A percentile compares a stretch with the other conserved stretches of the same genome.
Conservation (phyloP, 2,888 invertebrate species). For the Cynaeus angustus region DNA sequence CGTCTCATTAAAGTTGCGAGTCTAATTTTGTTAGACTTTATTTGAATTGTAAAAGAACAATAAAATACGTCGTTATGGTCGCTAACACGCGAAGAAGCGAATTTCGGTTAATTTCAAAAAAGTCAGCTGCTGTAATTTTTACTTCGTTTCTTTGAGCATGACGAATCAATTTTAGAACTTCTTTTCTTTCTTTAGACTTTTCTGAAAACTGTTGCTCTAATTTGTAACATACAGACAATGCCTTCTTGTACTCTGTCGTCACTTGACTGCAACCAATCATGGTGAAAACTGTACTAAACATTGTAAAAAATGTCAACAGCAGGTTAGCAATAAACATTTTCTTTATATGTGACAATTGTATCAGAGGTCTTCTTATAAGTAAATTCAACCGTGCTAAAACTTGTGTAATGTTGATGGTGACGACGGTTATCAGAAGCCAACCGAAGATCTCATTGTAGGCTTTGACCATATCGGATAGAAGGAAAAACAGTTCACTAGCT, state of each 20-base stretch:
- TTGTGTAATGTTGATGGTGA: too few relatives aligned
- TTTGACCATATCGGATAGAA: background rate
- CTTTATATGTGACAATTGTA: too few relatives aligned
- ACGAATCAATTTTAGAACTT: constrained; percentile 31
- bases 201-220: constrained; percentile 33
- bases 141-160: constrained; percentile 19
- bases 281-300: too few relatives aligned
- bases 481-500: background rate
- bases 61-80: constrained; percentile 6
- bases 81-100: background rate
- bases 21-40: too few relatives aligned
- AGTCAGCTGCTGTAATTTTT: constrained; percentile 47
- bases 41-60: background rate
- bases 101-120: constrained; percentile 30
- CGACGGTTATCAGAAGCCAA: too few relatives aligned
- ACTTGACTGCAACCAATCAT: background rate
- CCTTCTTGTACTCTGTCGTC: background rate
- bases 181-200: constrained; percentile 28
- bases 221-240: constrained; percentile 26
- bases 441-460: too few relatives aligned
- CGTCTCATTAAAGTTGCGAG: too few relatives aligned
- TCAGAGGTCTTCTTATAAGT: too few relatives aligned
- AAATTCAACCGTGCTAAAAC: too few relatives aligned
- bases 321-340: too few relatives aligned
- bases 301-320: too few relatives aligned